Base-by-base conservation (phyloP, 2,888 invertebrate species). In the Eupithecia tripunctaria region DNA sequence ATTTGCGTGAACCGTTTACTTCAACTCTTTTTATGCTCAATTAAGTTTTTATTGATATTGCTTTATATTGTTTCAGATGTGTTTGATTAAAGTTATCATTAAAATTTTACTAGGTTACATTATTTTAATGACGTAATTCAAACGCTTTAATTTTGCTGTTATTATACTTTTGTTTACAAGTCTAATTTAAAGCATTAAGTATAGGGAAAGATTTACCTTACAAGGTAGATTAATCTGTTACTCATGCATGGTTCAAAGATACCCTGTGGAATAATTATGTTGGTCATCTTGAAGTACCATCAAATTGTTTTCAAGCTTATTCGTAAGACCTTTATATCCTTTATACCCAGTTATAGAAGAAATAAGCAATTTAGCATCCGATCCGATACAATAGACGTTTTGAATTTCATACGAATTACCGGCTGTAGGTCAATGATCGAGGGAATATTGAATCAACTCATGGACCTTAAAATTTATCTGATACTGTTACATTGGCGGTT, bases 361-460 rank as follows among this genome's bases (percentile, higher is more conserved):
- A 47, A 47, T n/a, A 8, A 47, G 47, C n/a, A 47, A 47, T 47
- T 47, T 47, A 47, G 47, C 38, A 51, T 36, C 25, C 43, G 38
- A 51, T 36, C 25, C 43, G 38, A 59, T 63, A 64, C 73, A 70
- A 70, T 67, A 63, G 67, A 70, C 12, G 43, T 56, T 73, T 67
- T 63, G 70, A 70, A 70, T 67, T 67, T 70, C 67, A 64, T 70
- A 66, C 32, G 70, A 70, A 56, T 64, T 67, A 67, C 67, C 60
- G 64, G 59, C 64, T 56, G 65, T 56, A 56, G 67, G 73, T 70
- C 70, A 68, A 38, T 36, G 64, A 56, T 43, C 62, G 56, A 21
- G 6, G 36, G 47, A 47, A 12, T 25, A 62, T 51, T 25, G 10
- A 43, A 41, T 15, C n/a, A 72, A 47, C 64, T 21, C 3, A 65